These are phyloP conservation scores for Gallinago stenura DNA, from an alignment of 2,797 vertebrate species.

Conservation along the genomic window DNA sequence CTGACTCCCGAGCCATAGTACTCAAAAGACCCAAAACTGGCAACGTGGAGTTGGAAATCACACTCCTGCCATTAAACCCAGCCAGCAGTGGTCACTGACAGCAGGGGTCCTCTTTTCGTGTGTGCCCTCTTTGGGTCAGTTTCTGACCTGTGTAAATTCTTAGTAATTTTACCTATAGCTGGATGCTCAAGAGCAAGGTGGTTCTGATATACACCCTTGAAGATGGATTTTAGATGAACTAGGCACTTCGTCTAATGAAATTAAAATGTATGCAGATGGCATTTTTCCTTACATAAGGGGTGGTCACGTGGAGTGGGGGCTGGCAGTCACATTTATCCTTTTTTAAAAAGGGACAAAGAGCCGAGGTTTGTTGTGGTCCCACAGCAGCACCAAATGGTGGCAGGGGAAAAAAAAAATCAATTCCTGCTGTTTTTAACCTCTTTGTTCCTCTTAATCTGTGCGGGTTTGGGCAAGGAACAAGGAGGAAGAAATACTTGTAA, in stretches of 20 bases:
- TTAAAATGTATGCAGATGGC: background rate
- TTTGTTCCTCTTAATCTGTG: background rate
- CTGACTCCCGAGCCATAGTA: background rate
- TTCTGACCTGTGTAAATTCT: background rate
- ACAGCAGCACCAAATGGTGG: constrained; percentile 30
- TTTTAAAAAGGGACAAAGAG: background rate
- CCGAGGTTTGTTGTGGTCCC: background rate
- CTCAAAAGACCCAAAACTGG: background rate
- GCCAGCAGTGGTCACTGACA: background rate
- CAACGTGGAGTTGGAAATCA: background rate
- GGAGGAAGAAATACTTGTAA: background rate
- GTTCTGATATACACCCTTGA: background rate
- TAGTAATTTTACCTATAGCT: background rate
- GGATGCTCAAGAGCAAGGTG: background rate
- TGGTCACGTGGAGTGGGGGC: accelerated
- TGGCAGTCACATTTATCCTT: background rate
- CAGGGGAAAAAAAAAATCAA: background rate
- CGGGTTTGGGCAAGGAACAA: background rate
- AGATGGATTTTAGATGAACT: background rate
- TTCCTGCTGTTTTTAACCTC: background rate
- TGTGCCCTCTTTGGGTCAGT: background rate
- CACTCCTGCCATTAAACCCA: background rate
- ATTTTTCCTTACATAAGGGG: background rate
- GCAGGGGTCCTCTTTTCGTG: accelerated
- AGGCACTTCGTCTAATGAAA: background rate